A percentile compares a stretch with the other conserved stretches of the same genome.
phyloP scores from a whole-genome alignment of 1,140 invertebrate species.

The Papilio helenus region DNA sequence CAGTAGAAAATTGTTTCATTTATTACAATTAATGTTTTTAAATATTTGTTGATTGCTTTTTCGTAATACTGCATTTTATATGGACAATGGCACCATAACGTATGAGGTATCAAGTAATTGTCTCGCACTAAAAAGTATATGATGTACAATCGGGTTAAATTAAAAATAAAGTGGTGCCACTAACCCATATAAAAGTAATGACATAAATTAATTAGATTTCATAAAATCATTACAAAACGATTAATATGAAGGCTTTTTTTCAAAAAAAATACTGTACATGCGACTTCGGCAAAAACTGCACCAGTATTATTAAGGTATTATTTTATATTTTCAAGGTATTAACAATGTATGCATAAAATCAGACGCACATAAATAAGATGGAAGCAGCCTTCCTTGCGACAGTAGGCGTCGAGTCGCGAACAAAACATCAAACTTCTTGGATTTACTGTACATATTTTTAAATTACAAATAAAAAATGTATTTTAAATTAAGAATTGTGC shows the following conservation, averaged over 20 bases:
- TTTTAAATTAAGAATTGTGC: constrained; percentile 44
- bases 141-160: too few species aligned
- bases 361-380: constrained; percentile 60
- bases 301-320: not conserved
- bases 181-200: too few species aligned
- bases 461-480: constrained; percentile 32
- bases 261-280: not conserved
- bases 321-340: not conserved
- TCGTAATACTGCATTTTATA: too few species aligned
- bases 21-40: too few species aligned
- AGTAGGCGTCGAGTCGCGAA: constrained; percentile 57
- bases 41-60: too few species aligned
- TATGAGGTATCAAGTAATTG: too few species aligned
- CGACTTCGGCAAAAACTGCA: not conserved
- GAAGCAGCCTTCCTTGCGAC: constrained; percentile 43
- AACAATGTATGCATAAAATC: constrained; percentile 36
- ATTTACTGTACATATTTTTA: constrained; percentile 35
- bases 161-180: too few species aligned
- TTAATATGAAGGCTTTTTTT: not conserved
- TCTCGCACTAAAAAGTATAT: too few species aligned
- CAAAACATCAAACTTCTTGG: constrained; percentile 44
- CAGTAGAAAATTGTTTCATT: too few species aligned
- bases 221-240: not conserved
- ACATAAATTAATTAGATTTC: not conserved
- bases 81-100: too few species aligned